A percentile compares a stretch with the other conserved stretches of the same genome.
Conservation (phyloP, 2,888 invertebrate species). For the Cryptops parisi region DNA sequence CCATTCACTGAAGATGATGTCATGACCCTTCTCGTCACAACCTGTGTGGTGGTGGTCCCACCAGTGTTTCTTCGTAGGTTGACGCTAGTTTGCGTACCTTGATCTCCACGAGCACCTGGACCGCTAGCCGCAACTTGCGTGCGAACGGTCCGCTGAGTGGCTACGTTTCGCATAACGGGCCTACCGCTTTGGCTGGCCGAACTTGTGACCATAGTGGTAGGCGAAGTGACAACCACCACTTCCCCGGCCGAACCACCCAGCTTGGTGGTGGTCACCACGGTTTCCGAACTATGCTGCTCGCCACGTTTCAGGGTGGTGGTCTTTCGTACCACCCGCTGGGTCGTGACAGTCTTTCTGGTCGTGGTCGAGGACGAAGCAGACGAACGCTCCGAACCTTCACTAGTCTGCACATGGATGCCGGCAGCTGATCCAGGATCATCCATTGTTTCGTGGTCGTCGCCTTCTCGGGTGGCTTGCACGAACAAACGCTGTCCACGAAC, state of each 20-base stretch:
- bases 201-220: background rate
- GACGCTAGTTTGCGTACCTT: background rate
- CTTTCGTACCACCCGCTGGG: conserved; percentile 70
- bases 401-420: conserved; percentile 17
- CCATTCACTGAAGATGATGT: background rate
- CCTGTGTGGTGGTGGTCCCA: background rate
- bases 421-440: conserved; percentile 56
- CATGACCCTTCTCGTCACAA: background rate
- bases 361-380: conserved; percentile 73
- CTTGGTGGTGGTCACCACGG: conserved; percentile 16
- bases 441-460: conserved; percentile 42
- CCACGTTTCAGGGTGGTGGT: conserved; percentile 76
- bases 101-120: too few relatives aligned
- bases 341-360: conserved; percentile 62
- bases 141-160: background rate
- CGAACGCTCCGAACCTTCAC: conserved; percentile 28
- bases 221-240: conserved; percentile 1
- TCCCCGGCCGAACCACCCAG: conserved; percentile 2
- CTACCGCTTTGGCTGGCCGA: background rate
- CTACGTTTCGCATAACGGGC: background rate
- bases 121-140: background rate
- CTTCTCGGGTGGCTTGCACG: conserved; percentile 55
- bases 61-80: background rate
- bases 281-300: conserved; percentile 54
- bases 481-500: conserved; percentile 53